phyloP scores from a whole-genome alignment of 2,888 invertebrate species.

The Tetrapedia diversipes region DNA sequence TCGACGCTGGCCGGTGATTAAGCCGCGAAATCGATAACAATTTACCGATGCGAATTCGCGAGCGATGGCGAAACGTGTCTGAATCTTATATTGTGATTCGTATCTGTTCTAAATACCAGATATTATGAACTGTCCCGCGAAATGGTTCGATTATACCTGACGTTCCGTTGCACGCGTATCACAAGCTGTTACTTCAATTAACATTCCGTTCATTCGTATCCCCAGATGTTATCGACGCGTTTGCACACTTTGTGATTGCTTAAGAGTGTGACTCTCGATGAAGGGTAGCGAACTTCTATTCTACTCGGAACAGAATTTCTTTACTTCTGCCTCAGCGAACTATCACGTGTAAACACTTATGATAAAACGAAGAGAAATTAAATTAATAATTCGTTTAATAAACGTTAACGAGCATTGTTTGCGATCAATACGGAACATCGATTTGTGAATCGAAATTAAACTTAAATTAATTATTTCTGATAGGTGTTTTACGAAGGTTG shows the following conservation, averaged over 20 bases:
- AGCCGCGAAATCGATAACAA: conserved; percentile 5
- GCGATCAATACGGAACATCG: too few species aligned
- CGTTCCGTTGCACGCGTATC: conserved; percentile 10
- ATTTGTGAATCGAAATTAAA: too few species aligned
- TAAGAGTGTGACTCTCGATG: background rate
- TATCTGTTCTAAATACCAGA: conserved; percentile 43
- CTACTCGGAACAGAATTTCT: background rate
- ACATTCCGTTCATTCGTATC: conserved; percentile 38
- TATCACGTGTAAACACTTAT: too few species aligned
- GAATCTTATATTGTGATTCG: background rate
- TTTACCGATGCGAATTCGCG: conserved; percentile 25
- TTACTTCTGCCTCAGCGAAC: background rate
- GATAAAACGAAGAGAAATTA: too few species aligned
- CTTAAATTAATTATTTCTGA: too few species aligned
- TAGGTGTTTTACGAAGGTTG: too few species aligned
- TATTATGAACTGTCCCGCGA: conserved; percentile 10
- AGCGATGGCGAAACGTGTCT: background rate
- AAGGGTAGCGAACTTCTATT: background rate
- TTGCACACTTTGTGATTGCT: background rate
- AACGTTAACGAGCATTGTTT: background rate
- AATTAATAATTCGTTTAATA: too few species aligned
- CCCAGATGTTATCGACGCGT: conserved; percentile 16
- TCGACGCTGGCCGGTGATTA: background rate
- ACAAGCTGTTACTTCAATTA: conserved; percentile 36
- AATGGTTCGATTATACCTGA: conserved; percentile 28